Evolutionary conservation across 2,888 invertebrate genomes (phyloP), one percentile per base, ranked within the genome.

Genomic region (Vanessa cardui): DNA sequence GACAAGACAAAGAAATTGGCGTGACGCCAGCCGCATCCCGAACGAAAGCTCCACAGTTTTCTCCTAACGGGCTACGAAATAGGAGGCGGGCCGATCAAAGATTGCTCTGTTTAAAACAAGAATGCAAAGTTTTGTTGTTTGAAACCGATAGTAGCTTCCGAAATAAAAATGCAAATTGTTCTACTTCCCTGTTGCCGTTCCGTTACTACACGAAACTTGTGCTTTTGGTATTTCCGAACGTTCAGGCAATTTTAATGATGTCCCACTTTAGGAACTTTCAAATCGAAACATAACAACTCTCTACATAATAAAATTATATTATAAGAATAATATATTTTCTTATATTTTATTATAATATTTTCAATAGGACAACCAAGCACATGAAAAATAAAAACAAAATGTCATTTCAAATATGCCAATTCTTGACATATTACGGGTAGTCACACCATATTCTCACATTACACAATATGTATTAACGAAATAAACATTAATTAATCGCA

Each of bases 1-100:
- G 84, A 84, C 84, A 84, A 87, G 89, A 89, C 89, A 89, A 89
- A 90, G 87, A 86, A 88, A 86, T 71, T 88, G 88, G 88, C 88
- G 73, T 69, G 49, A 70, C 76, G 86, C 88, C 88, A 88, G 68
- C 73, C 74, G 75, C 77, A 67, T 71, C 75, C 74, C 62, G 70
- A 73, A 72, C 65, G 72, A 70, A 72, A 72, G 69, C 66, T 75
- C 73, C 66, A 69, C 76, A 72, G 68, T 77, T 75, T 62, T 49
- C 65, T 58, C 63, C 76, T 76, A 72, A 78, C 79, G 82, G 81
- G 80, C 84, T 83, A 77, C 77, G 76, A 80, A 80, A 80, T 70
- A 79, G 74, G 78, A 81, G 80, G 77, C 76, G 79, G 81, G 78
- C 85, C 87, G 88, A 88, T 90, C 89, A 88, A 85, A 88, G 85